Evolutionary conservation across 1,140 invertebrate species (phyloP), one percentile per base, ranked within the genome.

Genomic region (Caenorhabditis elegans): DNA sequence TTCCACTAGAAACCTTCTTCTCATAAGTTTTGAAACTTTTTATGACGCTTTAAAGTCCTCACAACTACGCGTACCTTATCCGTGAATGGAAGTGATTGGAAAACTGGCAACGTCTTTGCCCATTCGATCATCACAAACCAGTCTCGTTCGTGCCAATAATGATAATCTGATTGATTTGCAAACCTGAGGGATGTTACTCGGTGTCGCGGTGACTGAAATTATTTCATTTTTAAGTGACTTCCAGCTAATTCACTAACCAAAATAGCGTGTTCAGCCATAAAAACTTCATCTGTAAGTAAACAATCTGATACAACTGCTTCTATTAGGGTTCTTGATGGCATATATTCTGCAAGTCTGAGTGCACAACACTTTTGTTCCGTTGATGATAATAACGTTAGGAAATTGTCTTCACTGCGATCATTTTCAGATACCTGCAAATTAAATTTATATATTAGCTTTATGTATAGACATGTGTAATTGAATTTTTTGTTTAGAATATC

Each of bases 91-190:
- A 89, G 80, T n/a, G 43, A 15, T 28, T 87, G 77, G 77, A 88
- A 89, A 39, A 85, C 86, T 17, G 82, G 80, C 43, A 89, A 85
- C 13, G 85, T 89, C 83, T 89, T 89, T 13, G 88, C 88, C 88
- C 88, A 89, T 77, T 89, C 88, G 31, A 90, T 89, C 88, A 89
- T 89, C 46, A 89, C 85, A 24, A 83, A 60, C 88, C 88, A 89
- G 34, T 89, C 88, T 24, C 82, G 28, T 46, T 89, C 88, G 78
- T 89, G 88, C 88, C 88, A 89, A 75, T 87, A 85, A 47, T 86
- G 80, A 65, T 86, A 87, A 77, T 89, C 88, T 8, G 76, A 46
- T 28, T 79, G 70, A n/a, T 84, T 48, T 6, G 88, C 88, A 26
- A 81, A 82, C 22, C 84, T 34, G 17, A 86, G 49, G 5, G 19